Evolutionary conservation across 2,888 invertebrate genomes (phyloP), one percentile per base, ranked within the genome.

Genomic region (Muschampia plurimacula): DNA sequence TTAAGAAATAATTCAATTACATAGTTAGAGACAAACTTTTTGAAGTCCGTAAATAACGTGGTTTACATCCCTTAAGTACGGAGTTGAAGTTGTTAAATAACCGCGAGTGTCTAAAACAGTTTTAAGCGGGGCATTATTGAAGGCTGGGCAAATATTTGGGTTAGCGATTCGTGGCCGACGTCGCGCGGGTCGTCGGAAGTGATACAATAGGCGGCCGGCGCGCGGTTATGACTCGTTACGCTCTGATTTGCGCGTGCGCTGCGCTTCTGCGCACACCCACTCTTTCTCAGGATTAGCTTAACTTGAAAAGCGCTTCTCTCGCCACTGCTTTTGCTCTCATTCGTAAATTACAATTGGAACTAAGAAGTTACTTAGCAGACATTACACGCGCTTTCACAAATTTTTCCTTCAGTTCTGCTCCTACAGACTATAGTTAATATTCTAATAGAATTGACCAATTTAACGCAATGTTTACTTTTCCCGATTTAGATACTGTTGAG

Each of bases 191-290:
- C 72, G 67, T 66, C 71, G 71, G 71, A 71, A 71, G 71, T 59
- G 60, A 60, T 66, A 70, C 70, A 52, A 52, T 52, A 52, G 46
- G 49, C 49, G 49, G 49, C 49, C 13, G 7, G 7, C 22, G 59
- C 60, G 32, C 59, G 74, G 72, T 69, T 71, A 66, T 71, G 71
- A 71, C 62, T 60, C 76, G 77, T 78, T 76, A 74, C 77, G 78
- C 78, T 78, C 78, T 78, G 77, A 73, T 76, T 77, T 75, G 62
- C 65, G 65, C 74, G 72, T 39, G 68, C 59, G 46, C 69, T 69
- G 71, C 73, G 65, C 75, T 69, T 65, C 68, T 71, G 49, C 46
- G 49, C 63, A 41, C 69, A 49, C 69, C 39, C 49, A 39, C 62
- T 49, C 62, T 49, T 32, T n/a, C 49, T 57, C 52, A 69, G 64